Conservation (phyloP, 2,797 vertebrate genomes). For the Halcyon leucocephala region DNA sequence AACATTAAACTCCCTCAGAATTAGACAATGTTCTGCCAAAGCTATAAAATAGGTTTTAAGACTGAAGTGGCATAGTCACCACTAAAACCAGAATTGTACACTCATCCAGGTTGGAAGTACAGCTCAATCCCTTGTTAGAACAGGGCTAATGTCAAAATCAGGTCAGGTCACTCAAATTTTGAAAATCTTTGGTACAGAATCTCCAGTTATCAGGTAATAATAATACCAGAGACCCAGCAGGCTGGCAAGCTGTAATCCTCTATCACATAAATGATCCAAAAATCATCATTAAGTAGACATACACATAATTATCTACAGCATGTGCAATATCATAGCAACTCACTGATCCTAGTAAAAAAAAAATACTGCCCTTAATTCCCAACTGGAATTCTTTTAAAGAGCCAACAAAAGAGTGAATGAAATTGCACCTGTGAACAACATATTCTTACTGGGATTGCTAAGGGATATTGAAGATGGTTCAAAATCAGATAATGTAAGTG, state of each 20-base stretch:
- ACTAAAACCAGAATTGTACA: background rate
- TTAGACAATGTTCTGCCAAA: background rate
- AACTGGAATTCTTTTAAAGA: background rate
- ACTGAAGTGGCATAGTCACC: background rate
- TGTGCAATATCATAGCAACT: background rate
- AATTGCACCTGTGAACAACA: background rate
- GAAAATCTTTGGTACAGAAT: background rate
- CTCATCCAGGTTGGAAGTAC: background rate
- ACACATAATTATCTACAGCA: background rate
- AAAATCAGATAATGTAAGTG: background rate
- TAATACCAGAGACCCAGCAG: background rate
- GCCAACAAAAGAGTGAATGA: background rate
- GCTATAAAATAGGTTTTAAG: background rate
- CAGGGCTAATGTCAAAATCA: background rate
- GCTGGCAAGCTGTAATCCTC: background rate
- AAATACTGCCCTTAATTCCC: background rate
- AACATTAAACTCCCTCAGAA: background rate
- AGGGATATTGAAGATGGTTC: background rate
- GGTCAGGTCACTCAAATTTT: constrained; percentile 8
- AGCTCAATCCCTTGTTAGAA: background rate
- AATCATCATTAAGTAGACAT: background rate
- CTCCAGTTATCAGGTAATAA: background rate
- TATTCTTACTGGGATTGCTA: background rate
- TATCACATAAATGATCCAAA: background rate
- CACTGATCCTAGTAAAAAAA: background rate